Evolutionary conservation across 1,140 invertebrate genomes (phyloP), one percentile per base, ranked within the genome.

Genomic region (Manduca sexta): DNA sequence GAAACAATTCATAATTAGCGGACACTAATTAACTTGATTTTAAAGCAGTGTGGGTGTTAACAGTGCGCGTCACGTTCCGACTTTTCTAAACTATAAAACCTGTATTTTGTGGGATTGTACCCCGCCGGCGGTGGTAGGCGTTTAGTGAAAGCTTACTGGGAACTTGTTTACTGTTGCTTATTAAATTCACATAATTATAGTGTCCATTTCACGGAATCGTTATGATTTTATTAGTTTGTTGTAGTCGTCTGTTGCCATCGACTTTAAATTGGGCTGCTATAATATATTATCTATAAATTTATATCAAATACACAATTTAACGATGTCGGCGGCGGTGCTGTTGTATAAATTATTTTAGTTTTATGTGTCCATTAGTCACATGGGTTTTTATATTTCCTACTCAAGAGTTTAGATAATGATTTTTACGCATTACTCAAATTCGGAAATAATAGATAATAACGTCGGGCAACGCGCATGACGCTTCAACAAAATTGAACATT

Each of bases 1-100:
- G 56, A 64, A 73, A 75, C 61, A 75, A 65, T 64, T 74, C 52
- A 64, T 69, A 73, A 77, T 75, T 79, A 69, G 56, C 50, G 60
- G 47, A 60, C 53, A 65, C 58, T 77, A 83, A 81, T 83, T 79
- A 75, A 62, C 54, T 64, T 57, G 57, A 64, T 66, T 69, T 61
- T 51, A 54, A 63, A 60, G 52, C 49, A 45, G 21, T 31, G 43
- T 56, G 38, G 51, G 51, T 54, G 52, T 68, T 65, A 47, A 51
- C 46, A 49, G 43, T 47, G 30, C 40, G 21, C 42, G 39, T 29
- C 48, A 37, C 17, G 12, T 45, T 56, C n/a, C 10, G 47, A 54
- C 18, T 58, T 60, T 58, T 57, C 15, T 46, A 50, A 33, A n/a
- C 8, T 12, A 41, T 18, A 43, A 42, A 53, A 48, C 54, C 39